Evolutionary conservation across 35 echinoderm and acorn worm species (phyloP), one percentile per base, ranked within the genome.

Genomic region (Apostichopus parvimensis): DNA sequence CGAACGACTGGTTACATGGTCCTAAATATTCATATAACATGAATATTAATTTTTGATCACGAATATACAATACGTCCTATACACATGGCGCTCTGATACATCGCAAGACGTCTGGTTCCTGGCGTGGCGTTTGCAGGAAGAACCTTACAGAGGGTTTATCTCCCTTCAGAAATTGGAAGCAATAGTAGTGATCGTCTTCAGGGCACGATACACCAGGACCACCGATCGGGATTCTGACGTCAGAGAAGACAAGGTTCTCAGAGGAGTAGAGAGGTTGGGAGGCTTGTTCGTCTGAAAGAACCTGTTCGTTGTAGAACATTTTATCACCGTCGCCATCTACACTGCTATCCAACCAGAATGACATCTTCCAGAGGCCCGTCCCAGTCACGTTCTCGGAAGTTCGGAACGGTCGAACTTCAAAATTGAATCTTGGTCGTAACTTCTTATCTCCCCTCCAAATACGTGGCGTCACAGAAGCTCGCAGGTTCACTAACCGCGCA

Each of bases 381-480:
- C 86, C 86, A 8, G 86, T 88, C n/a, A 88, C 86, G 18, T 88
- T 88, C 11, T 88, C 86, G 5, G 86, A 88, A 26, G 58, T 72
- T n/a, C 23, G 1, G 0, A 65, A 88, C 6, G 86, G 21, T 28
- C 86, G 15, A 62, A 88, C 22, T 8, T 17, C 28, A 17, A 88
- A 57, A 72, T 88, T 45, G 9, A 88, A 9, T 52, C 8, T 12
- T 3, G 86, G 6, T 34, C 45, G 3, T 5, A 88, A 13, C 4
- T 15, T 60, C 7, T 18, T 68, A 5, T 68, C 64, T 75, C 20
- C 84, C 18, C 84, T 61, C 84, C 84, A 87, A 4, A 87, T 59
- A 12, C 84, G 86, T 4, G 86, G 86, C 11, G 57, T 88, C 1
- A 25, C 23, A 5, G 28, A 20, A 54, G 54, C 62, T 9, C 62